Evolutionary conservation across 1,140 invertebrate genomes (phyloP).

Genomic region (Drosophila seguyi): DNA sequence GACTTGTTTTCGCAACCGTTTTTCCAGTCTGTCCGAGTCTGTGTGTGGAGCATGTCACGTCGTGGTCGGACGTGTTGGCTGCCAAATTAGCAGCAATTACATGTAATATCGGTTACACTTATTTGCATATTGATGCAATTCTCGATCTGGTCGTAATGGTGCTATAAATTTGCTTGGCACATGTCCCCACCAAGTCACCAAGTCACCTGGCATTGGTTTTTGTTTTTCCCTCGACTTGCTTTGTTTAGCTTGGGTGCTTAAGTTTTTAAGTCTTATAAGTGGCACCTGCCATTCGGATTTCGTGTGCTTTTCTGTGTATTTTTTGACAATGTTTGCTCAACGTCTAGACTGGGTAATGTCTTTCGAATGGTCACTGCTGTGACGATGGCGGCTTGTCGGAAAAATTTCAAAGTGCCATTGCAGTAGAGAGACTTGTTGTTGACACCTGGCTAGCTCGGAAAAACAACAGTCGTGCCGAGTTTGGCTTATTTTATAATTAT

Average conservation of each 20-base stretch:
- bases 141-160: constrained; percentile 69
- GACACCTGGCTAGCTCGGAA: constrained; percentile 2
- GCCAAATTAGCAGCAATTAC: constrained; percentile 84
- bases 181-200: constrained; percentile 50
- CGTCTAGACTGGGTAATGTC: constrained; percentile 74
- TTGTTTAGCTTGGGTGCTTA: constrained; percentile 52
- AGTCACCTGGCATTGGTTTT: constrained; percentile 42
- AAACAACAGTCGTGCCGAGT: not conserved
- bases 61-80: constrained; percentile 80
- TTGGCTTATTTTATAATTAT: not conserved
- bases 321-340: constrained; percentile 75
- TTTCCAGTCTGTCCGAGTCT: constrained; percentile 10
- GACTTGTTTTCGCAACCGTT: constrained; percentile 74
- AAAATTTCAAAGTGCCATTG: constrained; percentile 69
- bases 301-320: constrained; percentile 21
- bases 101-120: constrained; percentile 83
- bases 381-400: constrained; percentile 38
- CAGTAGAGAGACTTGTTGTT: constrained; percentile 41
- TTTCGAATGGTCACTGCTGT: constrained; percentile 22
- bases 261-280: constrained; percentile 50
- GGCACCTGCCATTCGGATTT: constrained; percentile 70
- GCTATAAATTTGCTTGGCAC: constrained; percentile 79
- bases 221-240: constrained; percentile 44
- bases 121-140: constrained; percentile 83
- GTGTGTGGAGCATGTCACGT: constrained; percentile 68